A percentile compares a stretch with the other conserved stretches of the same genome.
phyloP scores from a whole-genome alignment of 2,113 vertebrate species.

The Hippocampus guttulatus region DNA sequence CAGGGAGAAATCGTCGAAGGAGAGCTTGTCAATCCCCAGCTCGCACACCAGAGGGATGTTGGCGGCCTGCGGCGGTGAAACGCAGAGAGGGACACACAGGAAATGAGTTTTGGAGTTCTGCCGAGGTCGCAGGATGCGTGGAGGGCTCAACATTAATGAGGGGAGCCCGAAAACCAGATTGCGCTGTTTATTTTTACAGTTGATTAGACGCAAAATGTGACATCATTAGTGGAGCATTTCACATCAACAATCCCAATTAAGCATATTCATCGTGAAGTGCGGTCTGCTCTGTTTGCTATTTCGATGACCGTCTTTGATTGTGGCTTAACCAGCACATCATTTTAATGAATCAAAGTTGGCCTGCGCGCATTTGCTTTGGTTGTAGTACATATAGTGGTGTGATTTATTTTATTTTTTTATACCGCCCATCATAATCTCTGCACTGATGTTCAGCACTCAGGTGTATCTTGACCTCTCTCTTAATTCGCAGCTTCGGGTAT shows the following conservation, averaged over 20 bases:
- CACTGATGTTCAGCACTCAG: constrained; percentile 33
- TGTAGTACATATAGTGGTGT: neutral
- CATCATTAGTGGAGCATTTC: constrained; percentile 29
- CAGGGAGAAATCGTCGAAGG: constrained; percentile 98
- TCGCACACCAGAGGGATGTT: constrained; percentile 94
- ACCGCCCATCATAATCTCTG: neutral
- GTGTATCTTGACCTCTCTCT: constrained; percentile 20
- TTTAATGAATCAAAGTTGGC: neutral
- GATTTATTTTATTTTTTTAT: neutral
- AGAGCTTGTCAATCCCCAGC: constrained; percentile 89
- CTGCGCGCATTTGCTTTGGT: neutral
- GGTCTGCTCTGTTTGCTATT: constrained; percentile 16
- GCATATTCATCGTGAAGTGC: constrained; percentile 18
- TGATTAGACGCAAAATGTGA: constrained; percentile 34
- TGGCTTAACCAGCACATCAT: constrained; percentile 11
- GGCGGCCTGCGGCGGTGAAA: constrained; percentile 76
- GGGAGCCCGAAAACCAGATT: constrained; percentile 35
- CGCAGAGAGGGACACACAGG: neutral
- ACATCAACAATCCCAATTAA: constrained; percentile 30
- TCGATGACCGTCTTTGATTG: constrained; percentile 10
- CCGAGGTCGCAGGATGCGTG: constrained; percentile 37
- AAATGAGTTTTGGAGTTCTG: constrained; percentile 24
- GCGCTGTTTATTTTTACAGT: constrained; percentile 45
- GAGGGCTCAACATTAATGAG: constrained; percentile 60
- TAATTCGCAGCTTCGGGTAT: constrained; percentile 38